These are phyloP conservation scores for Tillus elongatus DNA, from an alignment of 2,888 invertebrate species.

Conservation along the genomic window DNA sequence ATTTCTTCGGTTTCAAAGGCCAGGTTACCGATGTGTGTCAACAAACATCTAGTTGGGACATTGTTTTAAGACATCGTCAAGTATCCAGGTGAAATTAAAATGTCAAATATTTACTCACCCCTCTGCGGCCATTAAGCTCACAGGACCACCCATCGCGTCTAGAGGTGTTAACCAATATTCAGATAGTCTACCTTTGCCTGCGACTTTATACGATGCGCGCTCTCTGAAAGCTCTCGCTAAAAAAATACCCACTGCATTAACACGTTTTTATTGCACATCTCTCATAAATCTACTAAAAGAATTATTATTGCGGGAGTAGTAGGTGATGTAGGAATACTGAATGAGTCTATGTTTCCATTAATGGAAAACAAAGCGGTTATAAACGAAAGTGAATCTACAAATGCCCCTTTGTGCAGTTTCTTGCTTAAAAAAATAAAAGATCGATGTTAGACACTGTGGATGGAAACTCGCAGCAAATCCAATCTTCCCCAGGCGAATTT, in stretches of 20 bases:
- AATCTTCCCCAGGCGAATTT: too few relatives aligned
- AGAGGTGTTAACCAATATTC: constrained; percentile 23
- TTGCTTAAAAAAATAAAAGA: too few relatives aligned
- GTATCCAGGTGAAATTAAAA: constrained; percentile 35
- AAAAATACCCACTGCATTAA: constrained; percentile 38
- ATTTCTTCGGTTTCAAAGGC: constrained; percentile 15
- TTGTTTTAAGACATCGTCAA: constrained; percentile 30
- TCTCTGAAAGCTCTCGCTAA: constrained; percentile 28
- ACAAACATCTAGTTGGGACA: constrained; percentile 28
- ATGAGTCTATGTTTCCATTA: too few relatives aligned
- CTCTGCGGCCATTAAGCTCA: too few relatives aligned
- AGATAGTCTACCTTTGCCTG: constrained; percentile 3
- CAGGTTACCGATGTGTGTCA: constrained; percentile 8
- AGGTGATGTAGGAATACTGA: too few relatives aligned
- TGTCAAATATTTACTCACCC: constrained; percentile 32
- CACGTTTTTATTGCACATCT: constrained; percentile 34
- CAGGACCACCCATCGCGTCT: constrained; percentile 28
- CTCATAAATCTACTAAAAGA: constrained; percentile 15
- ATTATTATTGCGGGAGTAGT: constrained; percentile 21
- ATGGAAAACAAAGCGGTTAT: too few relatives aligned
- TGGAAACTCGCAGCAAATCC: too few relatives aligned
- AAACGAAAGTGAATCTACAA: too few relatives aligned
- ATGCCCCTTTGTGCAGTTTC: too few relatives aligned
- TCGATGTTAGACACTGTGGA: too few relatives aligned
- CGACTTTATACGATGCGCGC: constrained; percentile 7